Percentiles rank a stretch among this genome's conserved stretches.
These are phyloP conservation scores for Callinectes sapidus DNA, from an alignment of 2,888 invertebrate genomes.

Conservation along the genomic window DNA sequence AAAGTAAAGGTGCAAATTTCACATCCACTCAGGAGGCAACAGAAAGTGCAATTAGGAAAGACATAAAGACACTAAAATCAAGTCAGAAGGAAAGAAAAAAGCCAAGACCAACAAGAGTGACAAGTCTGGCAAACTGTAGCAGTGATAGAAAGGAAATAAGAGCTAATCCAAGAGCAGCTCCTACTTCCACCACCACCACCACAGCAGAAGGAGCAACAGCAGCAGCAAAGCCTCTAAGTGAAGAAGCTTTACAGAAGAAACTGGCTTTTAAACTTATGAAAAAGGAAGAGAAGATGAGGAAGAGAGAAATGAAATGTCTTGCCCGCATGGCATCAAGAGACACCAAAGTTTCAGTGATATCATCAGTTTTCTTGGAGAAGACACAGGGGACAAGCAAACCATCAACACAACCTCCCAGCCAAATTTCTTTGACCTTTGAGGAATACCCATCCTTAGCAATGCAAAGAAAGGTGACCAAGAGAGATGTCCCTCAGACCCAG, in stretches of 20 bases:
- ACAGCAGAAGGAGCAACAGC: background rate
- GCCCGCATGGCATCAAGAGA: background rate
- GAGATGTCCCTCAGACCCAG: background rate
- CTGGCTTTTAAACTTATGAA: slow-evolving; percentile 19
- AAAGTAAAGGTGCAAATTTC: background rate
- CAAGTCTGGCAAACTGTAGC: background rate
- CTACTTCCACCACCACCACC: background rate
- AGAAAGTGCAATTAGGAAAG: background rate
- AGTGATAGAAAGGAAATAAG: background rate
- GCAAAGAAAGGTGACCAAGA: background rate
- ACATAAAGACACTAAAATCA: background rate
- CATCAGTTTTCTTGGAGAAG: background rate
- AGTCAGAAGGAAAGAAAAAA: background rate
- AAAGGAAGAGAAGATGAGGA: background rate
- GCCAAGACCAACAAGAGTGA: background rate
- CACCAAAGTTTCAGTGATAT: background rate
- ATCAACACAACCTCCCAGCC: background rate
- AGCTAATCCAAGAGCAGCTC: background rate
- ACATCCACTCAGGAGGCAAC: background rate
- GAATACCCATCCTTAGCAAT: slow-evolving; percentile 3
- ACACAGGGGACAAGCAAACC: background rate
- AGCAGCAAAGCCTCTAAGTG: background rate
- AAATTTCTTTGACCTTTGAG: background rate
- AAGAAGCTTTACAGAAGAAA: background rate
- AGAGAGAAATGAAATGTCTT: background rate